phyloP scores from a whole-genome alignment of 92 coral and sea anemone genomes.

The Virgularia gustaviana region DNA sequence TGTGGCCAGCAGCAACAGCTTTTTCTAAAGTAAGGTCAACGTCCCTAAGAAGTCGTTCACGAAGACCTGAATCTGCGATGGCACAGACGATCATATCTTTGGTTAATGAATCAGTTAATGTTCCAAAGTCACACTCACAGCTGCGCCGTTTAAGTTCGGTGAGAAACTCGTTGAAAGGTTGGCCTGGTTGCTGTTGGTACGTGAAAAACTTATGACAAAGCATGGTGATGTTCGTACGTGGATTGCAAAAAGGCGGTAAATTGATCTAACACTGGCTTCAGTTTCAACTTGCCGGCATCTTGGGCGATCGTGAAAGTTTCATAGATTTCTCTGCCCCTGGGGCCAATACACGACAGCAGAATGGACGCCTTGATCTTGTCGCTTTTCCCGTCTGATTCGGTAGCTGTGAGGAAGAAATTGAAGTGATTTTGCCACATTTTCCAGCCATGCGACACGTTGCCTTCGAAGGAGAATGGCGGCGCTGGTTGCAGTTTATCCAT shows the following conservation, averaged over 20 bases:
- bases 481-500: slow-evolving; percentile 44
- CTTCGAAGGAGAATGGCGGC: slow-evolving; percentile 21
- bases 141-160: slow-evolving; percentile 40
- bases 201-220: slow-evolving; percentile 39
- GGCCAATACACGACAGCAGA: slow-evolving; percentile 54
- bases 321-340: slow-evolving; percentile 43
- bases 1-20: slow-evolving; percentile 38
- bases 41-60: slow-evolving; percentile 17
- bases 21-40: slow-evolving; percentile 34
- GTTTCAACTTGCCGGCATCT: slow-evolving; percentile 23
- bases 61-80: slow-evolving; percentile 4
- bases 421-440: slow-evolving; percentile 40
- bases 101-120: slow-evolving; percentile 34
- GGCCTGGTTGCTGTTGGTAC: slow-evolving; percentile 33
- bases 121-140: slow-evolving; percentile 38
- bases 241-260: slow-evolving; percentile 47
- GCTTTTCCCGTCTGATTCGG: slow-evolving; percentile 17
- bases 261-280: slow-evolving; percentile 33
- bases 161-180: slow-evolving; percentile 26
- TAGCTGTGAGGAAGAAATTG: slow-evolving; percentile 26
- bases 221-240: slow-evolving; percentile 37
- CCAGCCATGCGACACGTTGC: slow-evolving; percentile 44
- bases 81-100: slow-evolving; percentile 38
- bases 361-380: slow-evolving; percentile 30
- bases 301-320: slow-evolving; percentile 36